These are phyloP conservation scores for Paguma larvata DNA, from an alignment of 2,797 vertebrate species.

Conservation along the genomic window DNA sequence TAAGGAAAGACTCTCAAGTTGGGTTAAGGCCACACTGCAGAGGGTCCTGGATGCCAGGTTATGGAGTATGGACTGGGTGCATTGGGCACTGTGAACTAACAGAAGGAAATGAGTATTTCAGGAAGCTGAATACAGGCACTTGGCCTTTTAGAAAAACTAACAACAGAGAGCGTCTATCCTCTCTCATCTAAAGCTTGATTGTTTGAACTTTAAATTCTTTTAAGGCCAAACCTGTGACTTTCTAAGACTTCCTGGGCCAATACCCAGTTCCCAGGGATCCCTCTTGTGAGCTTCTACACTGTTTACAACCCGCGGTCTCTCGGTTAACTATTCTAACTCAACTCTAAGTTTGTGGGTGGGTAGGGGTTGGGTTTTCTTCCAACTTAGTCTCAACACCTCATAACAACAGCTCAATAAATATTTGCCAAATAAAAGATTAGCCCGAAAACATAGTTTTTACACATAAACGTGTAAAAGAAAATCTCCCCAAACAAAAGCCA, in stretches of 20 bases:
- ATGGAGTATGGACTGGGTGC: neutral
- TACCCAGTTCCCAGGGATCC: neutral
- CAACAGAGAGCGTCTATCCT: neutral
- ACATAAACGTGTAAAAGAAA: conserved; percentile 33
- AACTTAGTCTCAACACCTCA: neutral
- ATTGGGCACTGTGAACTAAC: neutral
- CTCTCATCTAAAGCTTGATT: conserved; percentile 19
- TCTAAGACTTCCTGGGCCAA: neutral
- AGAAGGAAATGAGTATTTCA: neutral
- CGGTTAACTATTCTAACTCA: conserved; percentile 36
- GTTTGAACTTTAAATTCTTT: conserved; percentile 5
- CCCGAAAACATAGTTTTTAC: neutral
- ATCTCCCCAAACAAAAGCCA: neutral
- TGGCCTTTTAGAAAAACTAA: neutral
- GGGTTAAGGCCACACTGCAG: neutral
- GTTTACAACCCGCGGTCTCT: neutral
- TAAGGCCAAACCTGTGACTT: neutral
- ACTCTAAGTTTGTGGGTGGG: neutral
- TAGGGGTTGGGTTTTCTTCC: conserved; percentile 6
- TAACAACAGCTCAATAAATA: conserved; percentile 17
- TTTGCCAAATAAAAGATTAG: neutral
- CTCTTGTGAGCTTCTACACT: neutral
- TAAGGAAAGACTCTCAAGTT: neutral
- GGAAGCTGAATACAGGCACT: neutral
- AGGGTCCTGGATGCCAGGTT: neutral